These are phyloP conservation scores for Arremon aurantiirostris DNA, from an alignment of 2,797 vertebrate species.

Conservation along the genomic window DNA sequence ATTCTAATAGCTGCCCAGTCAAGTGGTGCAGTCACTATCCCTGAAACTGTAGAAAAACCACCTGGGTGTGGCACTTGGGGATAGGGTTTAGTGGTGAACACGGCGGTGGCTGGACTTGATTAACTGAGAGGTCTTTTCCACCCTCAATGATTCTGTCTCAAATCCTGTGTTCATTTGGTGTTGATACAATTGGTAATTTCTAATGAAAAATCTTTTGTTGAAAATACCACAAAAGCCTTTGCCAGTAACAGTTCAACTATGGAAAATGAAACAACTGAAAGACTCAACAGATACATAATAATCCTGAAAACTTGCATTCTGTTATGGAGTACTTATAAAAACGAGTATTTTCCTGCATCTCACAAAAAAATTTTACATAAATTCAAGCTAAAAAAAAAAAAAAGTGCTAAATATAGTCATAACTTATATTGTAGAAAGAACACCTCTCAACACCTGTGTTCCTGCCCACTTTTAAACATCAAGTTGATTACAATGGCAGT, in stretches of 20 bases:
- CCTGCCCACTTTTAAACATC: not conserved
- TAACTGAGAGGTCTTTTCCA: not conserved
- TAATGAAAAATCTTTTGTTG: not conserved
- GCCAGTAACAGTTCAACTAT: not conserved
- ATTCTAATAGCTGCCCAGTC: not conserved
- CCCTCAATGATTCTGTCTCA: not conserved
- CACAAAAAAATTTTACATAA: not conserved
- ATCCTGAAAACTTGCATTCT: not conserved
- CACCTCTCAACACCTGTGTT: not conserved
- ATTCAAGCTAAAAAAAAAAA: not conserved
- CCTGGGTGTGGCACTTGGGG: not conserved
- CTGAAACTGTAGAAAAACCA: not conserved
- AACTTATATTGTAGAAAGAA: not conserved
- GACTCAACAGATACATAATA: not conserved
- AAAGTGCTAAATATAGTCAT: not conserved
- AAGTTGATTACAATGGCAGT: not conserved
- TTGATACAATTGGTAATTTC: not conserved
- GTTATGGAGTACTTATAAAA: not conserved
- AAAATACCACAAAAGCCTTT: not conserved
- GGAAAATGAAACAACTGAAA: not conserved
- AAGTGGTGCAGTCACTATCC: not conserved
- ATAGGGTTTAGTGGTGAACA: not conserved
- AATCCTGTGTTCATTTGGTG: not conserved
- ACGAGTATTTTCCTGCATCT: not conserved
- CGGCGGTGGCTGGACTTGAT: not conserved